Conservation (phyloP, 2,797 vertebrate genomes). For the Neostethus bicornis region DNA sequence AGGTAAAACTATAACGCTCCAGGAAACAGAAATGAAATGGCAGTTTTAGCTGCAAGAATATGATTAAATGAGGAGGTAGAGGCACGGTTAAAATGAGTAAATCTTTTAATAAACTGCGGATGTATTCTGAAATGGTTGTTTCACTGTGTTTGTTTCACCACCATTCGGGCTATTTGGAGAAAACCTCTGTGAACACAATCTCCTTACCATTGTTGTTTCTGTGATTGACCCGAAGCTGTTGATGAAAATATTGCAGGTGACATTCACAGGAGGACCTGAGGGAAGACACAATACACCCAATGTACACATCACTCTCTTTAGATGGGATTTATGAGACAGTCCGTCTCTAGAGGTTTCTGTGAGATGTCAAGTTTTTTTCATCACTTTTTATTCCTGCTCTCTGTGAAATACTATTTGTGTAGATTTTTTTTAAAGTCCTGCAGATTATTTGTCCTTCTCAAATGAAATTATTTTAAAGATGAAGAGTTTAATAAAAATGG, state of each 20-base stretch:
- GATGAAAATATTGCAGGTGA: conserved; percentile 97
- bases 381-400: conserved; percentile 8
- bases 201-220: conserved; percentile 94
- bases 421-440: not conserved
- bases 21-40: conserved; percentile 61
- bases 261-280: conserved; percentile 90
- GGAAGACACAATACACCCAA: conserved; percentile 39
- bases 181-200: conserved; percentile 1
- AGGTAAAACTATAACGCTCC: conserved; percentile 71
- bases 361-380: conserved; percentile 16
- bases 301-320: conserved; percentile 17
- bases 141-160: too few relatives aligned
- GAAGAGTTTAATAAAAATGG: not conserved
- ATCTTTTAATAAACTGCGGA: conserved; percentile 4
- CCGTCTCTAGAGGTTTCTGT: conserved; percentile 13
- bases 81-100: conserved; percentile 1
- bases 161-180: not conserved
- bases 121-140: too few relatives aligned
- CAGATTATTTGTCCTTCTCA: not conserved
- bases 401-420: not conserved
- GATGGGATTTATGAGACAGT: conserved; percentile 20
- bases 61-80: conserved; percentile 33
- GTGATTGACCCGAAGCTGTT: conserved; percentile 95
- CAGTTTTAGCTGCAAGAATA: conserved; percentile 40
- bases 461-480: not conserved